phyloP scores from a whole-genome alignment of 2,113 vertebrate species.

The Myiopsitta monachus region DNA sequence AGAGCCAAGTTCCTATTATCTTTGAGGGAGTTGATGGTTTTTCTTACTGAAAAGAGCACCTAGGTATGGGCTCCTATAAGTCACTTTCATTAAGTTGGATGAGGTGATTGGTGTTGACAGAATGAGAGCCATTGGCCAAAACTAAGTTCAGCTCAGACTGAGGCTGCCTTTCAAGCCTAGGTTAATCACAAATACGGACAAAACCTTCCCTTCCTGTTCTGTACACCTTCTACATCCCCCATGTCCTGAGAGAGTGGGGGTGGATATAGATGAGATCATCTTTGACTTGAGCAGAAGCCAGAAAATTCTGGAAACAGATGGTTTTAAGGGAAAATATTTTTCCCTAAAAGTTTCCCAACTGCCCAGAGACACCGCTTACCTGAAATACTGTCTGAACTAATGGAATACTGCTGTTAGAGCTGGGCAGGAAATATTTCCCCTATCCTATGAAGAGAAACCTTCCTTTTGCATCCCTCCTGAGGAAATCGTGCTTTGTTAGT shows the following conservation, averaged over 20 bases:
- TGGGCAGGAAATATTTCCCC: background rate
- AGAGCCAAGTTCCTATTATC: background rate
- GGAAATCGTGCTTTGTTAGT: background rate
- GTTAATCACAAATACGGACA: background rate
- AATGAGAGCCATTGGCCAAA: background rate
- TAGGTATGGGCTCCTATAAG: background rate
- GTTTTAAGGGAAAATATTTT: background rate
- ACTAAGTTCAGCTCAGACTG: background rate
- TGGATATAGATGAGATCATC: background rate
- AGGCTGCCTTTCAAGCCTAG: background rate
- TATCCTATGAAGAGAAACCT: background rate
- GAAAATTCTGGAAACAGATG: constrained; percentile 19
- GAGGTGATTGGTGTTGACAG: background rate
- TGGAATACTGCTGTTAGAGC: background rate
- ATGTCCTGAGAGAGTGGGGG: background rate
- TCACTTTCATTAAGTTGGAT: background rate
- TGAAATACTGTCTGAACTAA: background rate
- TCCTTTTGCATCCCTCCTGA: background rate
- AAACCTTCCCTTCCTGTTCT: background rate
- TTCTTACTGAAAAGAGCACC: background rate
- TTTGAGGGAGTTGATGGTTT: background rate
- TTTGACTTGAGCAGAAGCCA: background rate
- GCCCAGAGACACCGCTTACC: background rate
- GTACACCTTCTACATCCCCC: background rate
- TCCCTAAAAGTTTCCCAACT: background rate